A percentile compares a stretch with the other conserved stretches of the same genome.
These are phyloP conservation scores for Micronisus gabar DNA, from an alignment of 2,113 vertebrate species.

Conservation along the genomic window DNA sequence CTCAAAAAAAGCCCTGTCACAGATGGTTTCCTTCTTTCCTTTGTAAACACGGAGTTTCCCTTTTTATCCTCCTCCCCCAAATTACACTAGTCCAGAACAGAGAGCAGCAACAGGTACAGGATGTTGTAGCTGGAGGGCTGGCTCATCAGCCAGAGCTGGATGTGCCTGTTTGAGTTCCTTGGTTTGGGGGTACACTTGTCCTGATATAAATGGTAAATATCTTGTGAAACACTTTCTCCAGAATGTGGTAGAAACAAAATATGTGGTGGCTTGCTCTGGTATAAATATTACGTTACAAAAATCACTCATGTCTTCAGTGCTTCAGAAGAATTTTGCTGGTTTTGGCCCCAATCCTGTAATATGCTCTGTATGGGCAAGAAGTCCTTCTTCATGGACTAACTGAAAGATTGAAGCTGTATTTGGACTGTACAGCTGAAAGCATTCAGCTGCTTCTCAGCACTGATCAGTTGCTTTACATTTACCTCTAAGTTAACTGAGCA, in stretches of 20 bases:
- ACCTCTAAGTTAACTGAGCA: background rate
- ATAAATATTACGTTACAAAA: constrained; percentile 39
- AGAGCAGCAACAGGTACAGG: background rate
- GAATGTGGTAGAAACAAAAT: background rate
- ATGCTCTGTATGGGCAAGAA: constrained; percentile 13
- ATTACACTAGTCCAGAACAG: background rate
- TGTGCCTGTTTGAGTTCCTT: background rate
- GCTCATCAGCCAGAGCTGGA: background rate
- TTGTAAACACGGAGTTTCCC: background rate
- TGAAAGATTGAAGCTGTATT: constrained; percentile 4
- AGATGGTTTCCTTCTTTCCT: constrained; percentile 40
- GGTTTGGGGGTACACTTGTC: background rate
- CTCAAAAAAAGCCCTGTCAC: background rate
- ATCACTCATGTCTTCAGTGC: constrained; percentile 15
- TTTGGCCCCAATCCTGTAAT: constrained; percentile 49
- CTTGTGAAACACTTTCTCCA: background rate
- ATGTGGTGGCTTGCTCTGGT: background rate
- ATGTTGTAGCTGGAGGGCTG: background rate
- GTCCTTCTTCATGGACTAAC: background rate
- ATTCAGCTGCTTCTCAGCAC: background rate
- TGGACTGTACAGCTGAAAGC: background rate
- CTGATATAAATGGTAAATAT: background rate
- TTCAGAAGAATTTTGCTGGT: constrained; percentile 24
- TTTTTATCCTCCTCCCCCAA: background rate
- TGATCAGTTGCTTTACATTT: background rate